A percentile compares a stretch with the other conserved stretches of the same genome.
Conservation (phyloP, 2,888 invertebrate species). For the Coremacera marginata region DNA sequence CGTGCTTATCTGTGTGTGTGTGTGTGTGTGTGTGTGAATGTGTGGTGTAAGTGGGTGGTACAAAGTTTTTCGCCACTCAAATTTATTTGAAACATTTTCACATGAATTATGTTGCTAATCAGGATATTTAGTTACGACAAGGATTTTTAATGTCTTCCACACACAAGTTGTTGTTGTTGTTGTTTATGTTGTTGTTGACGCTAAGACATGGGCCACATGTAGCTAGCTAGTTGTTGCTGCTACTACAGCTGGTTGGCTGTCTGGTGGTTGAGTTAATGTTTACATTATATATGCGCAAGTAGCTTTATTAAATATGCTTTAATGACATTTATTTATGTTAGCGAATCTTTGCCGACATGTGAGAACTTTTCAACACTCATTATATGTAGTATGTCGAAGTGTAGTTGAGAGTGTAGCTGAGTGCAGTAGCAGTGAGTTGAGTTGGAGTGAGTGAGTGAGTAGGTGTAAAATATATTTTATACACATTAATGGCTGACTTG, state of each 20-base stretch:
- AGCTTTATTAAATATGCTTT: conserved; percentile 51
- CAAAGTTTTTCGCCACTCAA: conserved; percentile 40
- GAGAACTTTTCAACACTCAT: conserved; percentile 2
- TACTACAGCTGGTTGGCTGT: background rate
- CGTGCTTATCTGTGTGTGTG: background rate
- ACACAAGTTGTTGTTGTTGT: background rate
- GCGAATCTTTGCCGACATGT: conserved; percentile 18
- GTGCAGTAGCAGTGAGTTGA: background rate
- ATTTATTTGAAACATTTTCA: conserved; percentile 42
- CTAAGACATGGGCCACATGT: background rate
- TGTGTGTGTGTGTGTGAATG: background rate
- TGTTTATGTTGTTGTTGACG: background rate
- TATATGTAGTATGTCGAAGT: too few species aligned
- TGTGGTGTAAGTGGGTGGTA: background rate
- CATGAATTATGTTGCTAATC: conserved; percentile 49
- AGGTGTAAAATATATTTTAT: background rate
- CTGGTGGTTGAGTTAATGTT: conserved; percentile 23
- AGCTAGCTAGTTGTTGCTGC: background rate
- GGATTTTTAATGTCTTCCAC: conserved; percentile 44
- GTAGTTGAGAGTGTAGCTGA: background rate
- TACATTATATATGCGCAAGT: background rate
- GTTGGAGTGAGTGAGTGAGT: background rate
- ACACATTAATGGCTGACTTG: conserved; percentile 5
- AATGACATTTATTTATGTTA: conserved; percentile 52
- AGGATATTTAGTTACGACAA: conserved; percentile 49